Percentiles rank a stretch among this genome's conserved stretches.
Conservation (phyloP, 2,888 invertebrate genomes). For the Pseudanteris insignis region DNA sequence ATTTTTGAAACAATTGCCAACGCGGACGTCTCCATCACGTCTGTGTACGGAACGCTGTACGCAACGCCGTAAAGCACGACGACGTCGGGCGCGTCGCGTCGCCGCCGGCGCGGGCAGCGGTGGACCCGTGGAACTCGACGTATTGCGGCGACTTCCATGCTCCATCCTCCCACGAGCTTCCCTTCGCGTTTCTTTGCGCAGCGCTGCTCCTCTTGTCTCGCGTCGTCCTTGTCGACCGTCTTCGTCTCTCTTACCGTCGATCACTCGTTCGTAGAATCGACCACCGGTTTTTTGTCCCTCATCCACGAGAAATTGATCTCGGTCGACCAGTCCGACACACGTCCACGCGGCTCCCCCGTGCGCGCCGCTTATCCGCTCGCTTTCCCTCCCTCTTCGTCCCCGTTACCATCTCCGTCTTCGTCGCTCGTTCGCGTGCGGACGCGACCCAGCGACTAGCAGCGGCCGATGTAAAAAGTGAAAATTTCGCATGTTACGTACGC, state of each 20-base stretch:
- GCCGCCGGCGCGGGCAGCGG: no score
- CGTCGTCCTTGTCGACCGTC: slow-evolving; percentile 18
- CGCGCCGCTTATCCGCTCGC: slow-evolving; percentile 32
- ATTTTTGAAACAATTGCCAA: slow-evolving; percentile 9
- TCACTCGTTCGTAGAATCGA: slow-evolving; percentile 48
- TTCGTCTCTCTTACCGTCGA: slow-evolving; percentile 37
- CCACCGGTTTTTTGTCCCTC: slow-evolving; percentile 47
- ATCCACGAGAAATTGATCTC: slow-evolving; percentile 54
- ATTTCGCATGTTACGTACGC: slow-evolving; percentile 46
- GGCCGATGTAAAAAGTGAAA: slow-evolving; percentile 28
- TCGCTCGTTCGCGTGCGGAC: slow-evolving; percentile 2
- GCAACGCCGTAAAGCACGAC: no score
- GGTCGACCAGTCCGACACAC: slow-evolving; percentile 49
- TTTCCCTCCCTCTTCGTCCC: neutral
- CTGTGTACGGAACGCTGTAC: no score
- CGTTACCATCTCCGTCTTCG: neutral
- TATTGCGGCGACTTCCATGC: slow-evolving; percentile 29
- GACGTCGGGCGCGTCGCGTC: slow-evolving; percentile 17
- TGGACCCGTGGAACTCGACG: slow-evolving; percentile 48
- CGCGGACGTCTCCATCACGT: slow-evolving; percentile 12
- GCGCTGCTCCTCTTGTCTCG: neutral
- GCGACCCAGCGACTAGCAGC: no score
- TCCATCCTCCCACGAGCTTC: slow-evolving; percentile 19
- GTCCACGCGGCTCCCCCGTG: slow-evolving; percentile 21
- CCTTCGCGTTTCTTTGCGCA: slow-evolving; percentile 10